Base-by-base conservation (phyloP, 1,140 invertebrate genomes). In the Venturia canescens region DNA sequence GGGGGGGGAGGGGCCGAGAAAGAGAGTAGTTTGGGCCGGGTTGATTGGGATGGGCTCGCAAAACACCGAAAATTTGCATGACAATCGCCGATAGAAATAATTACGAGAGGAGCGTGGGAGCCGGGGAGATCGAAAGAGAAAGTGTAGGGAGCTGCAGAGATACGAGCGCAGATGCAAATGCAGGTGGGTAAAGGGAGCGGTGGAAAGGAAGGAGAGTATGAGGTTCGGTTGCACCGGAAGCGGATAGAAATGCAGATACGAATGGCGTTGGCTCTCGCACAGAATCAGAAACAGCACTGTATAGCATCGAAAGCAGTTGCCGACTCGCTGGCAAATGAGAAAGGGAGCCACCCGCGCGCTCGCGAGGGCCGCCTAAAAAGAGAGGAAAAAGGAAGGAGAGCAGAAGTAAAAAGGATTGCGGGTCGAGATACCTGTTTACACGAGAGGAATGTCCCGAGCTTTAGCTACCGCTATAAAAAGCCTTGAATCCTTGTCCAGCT, bases 1-100 rank as follows among this genome's bases (percentile, higher is more conserved):
- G 16, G 80, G 67, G 29, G 48, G 57, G 80, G 80, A 21, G 38
- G 78, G 76, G 84, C 71, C 70, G 83, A 75, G 83, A 79, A 83
- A 80, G 82, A 87, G 60, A 82, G 84, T 83, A 63, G 79, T 26
- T 38, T 23, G 53, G 16, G 34, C 31, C 7, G 15, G 23, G 23
- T 5, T 63, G 60, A 26, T 21, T 6, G 31, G 71, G 34, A 66
- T 60, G 50, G 67, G 63, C 48, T 63, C 67, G 74, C 48, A 87
- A 88, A 88, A 90, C 88, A 89, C 87, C 84, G 87, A 89, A 90
- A 90, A 90, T 91, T 91, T 90, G 89, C 89, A 90, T 90, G 80
- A 90, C 89, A 91, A 90, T 90, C 88, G 89, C 81, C 87, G 87
- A 88, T 87, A 88, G 88, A 91, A 90, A 90, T 90, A 91, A 91